Base-by-base conservation (phyloP, 2,113 vertebrate species). In the Grallaria varia region DNA sequence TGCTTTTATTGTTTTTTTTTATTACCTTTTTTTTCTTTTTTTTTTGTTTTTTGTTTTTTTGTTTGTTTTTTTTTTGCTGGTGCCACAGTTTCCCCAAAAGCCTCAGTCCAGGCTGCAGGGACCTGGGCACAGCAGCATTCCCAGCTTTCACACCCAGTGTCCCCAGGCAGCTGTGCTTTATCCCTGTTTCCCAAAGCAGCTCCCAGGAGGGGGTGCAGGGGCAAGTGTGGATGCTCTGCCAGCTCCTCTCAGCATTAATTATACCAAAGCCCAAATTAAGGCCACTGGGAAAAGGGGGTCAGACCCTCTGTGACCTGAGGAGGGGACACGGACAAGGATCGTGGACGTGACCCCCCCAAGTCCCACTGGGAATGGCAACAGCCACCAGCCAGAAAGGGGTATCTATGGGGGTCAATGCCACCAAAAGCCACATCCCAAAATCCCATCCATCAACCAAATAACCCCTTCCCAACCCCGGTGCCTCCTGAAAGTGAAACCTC, bases 301-400 rank as follows among this genome's bases (percentile, higher is more conserved):
- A 78, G 64, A 78, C 3, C n/a, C 18, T 5, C 37, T 1, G 0
- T 49, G 60, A 44, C 14, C 33, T 0, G 0, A 69, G 31, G 59
- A 78, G 27, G 45, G 52, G 24, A 81, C 14, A 21, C 8, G 55
- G 33, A n/a, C 47, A 58, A 52, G 50, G 31, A 71, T 6, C 27
- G 2, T 0, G 1, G 84, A 42, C 0, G 0, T 40, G 59, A 81
- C 73, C 33, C 33, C n/a, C 44, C 21, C n/a, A 49, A 68, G 28
- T 39, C 19, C 60, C 2, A 1, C 9, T 1, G 23, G 44, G 35
- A 86, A 40, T 8, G 5, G 73, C 72, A 42, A 4, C 33, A 50
- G 47, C 50, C 39, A 11, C 24, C 3, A 10, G 25, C 31, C 2
- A 2, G 44, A 35, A 35, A 33, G 39, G 47, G 25, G 6, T 19